Evolutionary conservation across 2,113 vertebrate genomes (phyloP).

Genomic region (Mellivora capensis): DNA sequence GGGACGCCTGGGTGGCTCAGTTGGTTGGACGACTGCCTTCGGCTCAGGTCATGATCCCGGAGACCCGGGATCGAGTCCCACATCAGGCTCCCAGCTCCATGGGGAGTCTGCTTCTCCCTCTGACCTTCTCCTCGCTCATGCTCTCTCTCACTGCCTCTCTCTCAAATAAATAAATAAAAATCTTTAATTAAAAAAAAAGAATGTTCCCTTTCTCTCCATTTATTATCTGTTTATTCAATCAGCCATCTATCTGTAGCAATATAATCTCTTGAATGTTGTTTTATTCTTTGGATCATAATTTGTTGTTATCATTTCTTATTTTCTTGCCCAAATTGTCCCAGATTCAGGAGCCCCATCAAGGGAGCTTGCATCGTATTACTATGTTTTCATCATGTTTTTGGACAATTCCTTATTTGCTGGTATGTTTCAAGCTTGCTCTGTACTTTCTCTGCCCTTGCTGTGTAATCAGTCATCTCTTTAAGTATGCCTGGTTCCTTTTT

Average conservation of each 20-base stretch:
- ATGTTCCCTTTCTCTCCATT: not conserved
- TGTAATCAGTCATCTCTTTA: not conserved
- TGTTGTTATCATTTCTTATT: not conserved
- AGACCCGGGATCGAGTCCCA: no score
- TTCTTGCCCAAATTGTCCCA: not conserved
- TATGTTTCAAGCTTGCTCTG: not conserved
- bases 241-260: not conserved
- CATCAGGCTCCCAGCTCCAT: no score
- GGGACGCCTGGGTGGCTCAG: no score
- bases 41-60: no score
- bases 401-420: not conserved
- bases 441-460: not conserved
- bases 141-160: no score
- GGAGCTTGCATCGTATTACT: not conserved
- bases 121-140: no score
- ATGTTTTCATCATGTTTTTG: not conserved
- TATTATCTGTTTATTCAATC: not conserved
- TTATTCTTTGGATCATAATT: not conserved
- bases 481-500: not conserved
- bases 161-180: no score
- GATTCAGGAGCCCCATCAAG: not conserved
- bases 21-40: no score
- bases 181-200: no score
- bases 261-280: not conserved
- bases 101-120: no score